Evolutionary conservation across 1,140 invertebrate species (phyloP).

Genomic region (Muscidifurax raptorellus): DNA sequence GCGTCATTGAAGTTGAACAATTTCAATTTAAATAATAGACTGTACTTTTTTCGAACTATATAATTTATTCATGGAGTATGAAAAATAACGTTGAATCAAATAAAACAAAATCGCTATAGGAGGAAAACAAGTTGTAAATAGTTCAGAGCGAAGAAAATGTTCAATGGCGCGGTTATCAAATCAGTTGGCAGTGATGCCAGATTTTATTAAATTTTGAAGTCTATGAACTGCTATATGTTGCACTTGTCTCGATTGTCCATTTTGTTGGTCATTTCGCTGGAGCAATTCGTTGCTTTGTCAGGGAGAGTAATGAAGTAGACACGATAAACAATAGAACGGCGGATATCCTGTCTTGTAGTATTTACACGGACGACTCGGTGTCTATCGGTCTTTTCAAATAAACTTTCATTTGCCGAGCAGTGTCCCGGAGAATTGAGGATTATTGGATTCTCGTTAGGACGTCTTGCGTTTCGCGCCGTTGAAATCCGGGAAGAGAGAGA

Average conservation of each 20-base stretch:
- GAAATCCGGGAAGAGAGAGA: conserved; percentile 55
- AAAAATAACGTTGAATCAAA: too few relatives aligned
- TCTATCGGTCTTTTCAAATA: conserved; percentile 62
- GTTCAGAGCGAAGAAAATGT: too few relatives aligned
- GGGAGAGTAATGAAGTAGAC: neutral
- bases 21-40: too few relatives aligned
- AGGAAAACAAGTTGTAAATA: too few relatives aligned
- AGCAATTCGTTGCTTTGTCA: neutral
- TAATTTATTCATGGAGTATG: too few relatives aligned
- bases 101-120: too few relatives aligned
- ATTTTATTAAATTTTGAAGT: neutral
- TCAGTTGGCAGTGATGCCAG: neutral
- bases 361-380: conserved; percentile 47
- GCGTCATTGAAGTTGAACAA: too few relatives aligned
- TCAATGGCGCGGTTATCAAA: neutral
- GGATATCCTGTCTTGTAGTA: conserved; percentile 25
- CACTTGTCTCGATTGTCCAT: neutral
- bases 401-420: conserved; percentile 67
- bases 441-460: conserved; percentile 70
- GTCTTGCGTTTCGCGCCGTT: conserved; percentile 52
- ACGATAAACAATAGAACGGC: conserved; percentile 7
- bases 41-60: too few relatives aligned
- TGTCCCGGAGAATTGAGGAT: conserved; percentile 66
- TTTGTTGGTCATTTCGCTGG: neutral
- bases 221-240: neutral